Base-by-base conservation (phyloP, 2,888 invertebrate species). In the Ferdinandea cuprea region DNA sequence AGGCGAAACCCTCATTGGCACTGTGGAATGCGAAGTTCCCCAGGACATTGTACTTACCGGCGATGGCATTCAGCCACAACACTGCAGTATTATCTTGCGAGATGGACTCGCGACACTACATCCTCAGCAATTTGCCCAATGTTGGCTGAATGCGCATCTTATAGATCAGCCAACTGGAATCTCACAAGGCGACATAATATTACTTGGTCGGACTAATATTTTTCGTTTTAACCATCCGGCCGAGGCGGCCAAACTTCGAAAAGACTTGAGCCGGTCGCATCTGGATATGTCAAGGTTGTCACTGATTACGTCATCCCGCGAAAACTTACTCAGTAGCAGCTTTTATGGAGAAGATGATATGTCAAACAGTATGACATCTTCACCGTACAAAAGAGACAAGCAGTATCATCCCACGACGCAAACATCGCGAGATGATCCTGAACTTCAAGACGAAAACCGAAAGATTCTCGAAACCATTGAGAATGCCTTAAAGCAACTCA, bases 161-260 rank as follows among this genome's bases (percentile, higher is more conserved):
- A 93, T 96, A 54, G 96, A 96, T 89, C 93, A 94, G 85, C 95
- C 96, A 0, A 95, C 95, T 61, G 93, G 94, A 87, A 93, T 97
- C 48, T 95, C 95, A 68, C 96, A 96, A 91, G 95, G 96, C 35
- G 96, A 96, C 89, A 95, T 95, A 79, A 93, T 96, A 6, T 91
- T 96, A 3, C 92, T 96, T 80, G 96, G 96, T 0, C 93, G 95
- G 74, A 95, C 95, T 52, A 95, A 95, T 89, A 95, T 96, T 93
- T 95, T 95, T 90, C 95, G 97, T 42, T 97, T 96, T 91, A 97
- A 97, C 91, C 96, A 97, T 92, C 97, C 97, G 9, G 96, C 94
- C 0, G 97, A 97, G 89, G 97, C 96, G 1, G 97, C 96, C 37
- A 95, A 96, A 89, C 91, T 97, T 85, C 93, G 96, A 25, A 95